These are phyloP conservation scores for Syrmaticus mikado DNA, from an alignment of 2,113 vertebrate genomes.

Conservation along the genomic window DNA sequence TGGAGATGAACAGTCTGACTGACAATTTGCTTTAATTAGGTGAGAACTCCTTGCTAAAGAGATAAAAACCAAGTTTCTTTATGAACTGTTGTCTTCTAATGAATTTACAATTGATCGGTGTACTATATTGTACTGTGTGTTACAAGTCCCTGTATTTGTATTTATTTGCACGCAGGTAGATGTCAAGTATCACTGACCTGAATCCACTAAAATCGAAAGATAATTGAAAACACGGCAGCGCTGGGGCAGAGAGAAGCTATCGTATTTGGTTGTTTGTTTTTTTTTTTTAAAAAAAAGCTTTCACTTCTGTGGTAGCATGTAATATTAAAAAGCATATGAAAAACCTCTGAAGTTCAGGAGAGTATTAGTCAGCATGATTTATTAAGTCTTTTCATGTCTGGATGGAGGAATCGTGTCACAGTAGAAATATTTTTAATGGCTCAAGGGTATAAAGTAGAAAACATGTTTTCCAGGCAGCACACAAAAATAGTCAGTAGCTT, in stretches of 20 bases:
- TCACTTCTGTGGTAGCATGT: not conserved
- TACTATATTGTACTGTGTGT: not conserved
- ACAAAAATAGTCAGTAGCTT: not conserved
- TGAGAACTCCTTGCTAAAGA: not conserved
- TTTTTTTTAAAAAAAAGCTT: not conserved
- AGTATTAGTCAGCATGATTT: not conserved
- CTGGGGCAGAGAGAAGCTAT: not conserved
- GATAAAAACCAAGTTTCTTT: not conserved
- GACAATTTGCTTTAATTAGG: not conserved
- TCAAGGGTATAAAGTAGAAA: not conserved
- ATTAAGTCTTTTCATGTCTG: not conserved
- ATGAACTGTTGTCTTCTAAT: not conserved
- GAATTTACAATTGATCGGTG: not conserved
- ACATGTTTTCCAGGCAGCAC: not conserved
- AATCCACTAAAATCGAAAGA: not conserved
- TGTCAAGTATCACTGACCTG: not conserved
- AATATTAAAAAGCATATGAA: not conserved
- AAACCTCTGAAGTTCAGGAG: not conserved
- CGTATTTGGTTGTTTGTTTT: not conserved
- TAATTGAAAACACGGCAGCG: not conserved
- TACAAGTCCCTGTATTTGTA: not conserved
- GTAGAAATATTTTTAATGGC: conserved; percentile 18
- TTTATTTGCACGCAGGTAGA: not conserved
- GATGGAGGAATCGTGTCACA: not conserved
- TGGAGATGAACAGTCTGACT: not conserved